Evolutionary conservation across 1,140 invertebrate species (phyloP).

Genomic region (Bombyx mandarina): DNA sequence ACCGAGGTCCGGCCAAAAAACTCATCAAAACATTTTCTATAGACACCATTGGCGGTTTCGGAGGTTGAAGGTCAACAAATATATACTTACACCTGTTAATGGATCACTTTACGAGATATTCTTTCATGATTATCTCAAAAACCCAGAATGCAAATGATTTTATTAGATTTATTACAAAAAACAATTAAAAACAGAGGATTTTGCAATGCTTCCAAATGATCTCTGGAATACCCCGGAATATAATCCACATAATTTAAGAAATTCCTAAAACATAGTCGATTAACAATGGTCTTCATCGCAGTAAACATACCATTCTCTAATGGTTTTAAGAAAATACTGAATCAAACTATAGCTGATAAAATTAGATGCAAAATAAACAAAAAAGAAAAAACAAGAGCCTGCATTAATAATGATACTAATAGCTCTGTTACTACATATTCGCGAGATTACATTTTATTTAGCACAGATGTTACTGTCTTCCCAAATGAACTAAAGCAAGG

Average conservation of each 20-base stretch:
- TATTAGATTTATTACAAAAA: neutral
- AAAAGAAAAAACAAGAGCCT: neutral
- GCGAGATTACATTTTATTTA: neutral
- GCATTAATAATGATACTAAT: neutral
- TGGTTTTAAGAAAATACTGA: neutral
- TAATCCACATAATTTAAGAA: too few species aligned
- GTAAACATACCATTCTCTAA: neutral
- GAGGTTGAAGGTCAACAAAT: too few species aligned
- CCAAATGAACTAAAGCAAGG: neutral
- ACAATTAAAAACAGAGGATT: too few species aligned
- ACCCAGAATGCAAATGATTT: neutral
- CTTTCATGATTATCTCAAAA: too few species aligned
- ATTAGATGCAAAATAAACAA: neutral
- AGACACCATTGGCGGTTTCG: too few species aligned
- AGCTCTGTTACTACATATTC: neutral
- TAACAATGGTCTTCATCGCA: too few species aligned
- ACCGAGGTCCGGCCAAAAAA: neutral
- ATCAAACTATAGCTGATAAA: neutral
- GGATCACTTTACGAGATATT: neutral
- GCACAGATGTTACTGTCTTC: neutral
- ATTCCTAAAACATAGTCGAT: too few species aligned
- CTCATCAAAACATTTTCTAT: too few species aligned
- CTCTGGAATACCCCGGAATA: too few species aligned
- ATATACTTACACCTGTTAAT: neutral
- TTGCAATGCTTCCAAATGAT: too few species aligned